Evolutionary conservation across 2,797 vertebrate genomes (phyloP).

Genomic region (Paramormyrops hopkinsi): DNA sequence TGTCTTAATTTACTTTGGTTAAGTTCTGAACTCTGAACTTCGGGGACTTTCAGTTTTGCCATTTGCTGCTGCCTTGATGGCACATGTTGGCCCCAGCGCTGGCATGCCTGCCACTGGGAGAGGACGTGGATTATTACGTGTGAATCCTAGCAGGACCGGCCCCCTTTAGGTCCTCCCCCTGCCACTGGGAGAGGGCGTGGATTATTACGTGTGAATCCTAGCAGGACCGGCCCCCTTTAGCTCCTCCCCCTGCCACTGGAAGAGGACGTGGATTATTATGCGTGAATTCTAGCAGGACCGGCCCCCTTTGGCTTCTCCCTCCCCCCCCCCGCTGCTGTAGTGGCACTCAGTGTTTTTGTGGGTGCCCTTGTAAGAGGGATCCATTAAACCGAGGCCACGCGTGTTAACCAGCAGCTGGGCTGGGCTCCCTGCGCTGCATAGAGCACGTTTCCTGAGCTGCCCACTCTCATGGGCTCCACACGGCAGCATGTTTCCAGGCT

Average conservation of each 20-base stretch:
- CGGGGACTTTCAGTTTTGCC: neutral
- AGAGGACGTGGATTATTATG: neutral
- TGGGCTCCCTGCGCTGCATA: neutral
- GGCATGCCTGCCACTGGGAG: neutral
- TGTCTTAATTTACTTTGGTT: neutral
- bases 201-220: neutral
- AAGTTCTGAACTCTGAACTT: neutral
- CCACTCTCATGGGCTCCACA: neutral
- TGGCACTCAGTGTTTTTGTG: neutral
- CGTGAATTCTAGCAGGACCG: neutral
- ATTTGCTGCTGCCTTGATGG: neutral
- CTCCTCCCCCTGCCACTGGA: neutral
- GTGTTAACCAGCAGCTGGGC: neutral
- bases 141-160: neutral
- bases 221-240: neutral
- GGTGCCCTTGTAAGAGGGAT: neutral
- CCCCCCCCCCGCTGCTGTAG: neutral
- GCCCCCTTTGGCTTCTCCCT: neutral
- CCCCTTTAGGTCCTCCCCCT: neutral
- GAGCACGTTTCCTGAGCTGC: neutral
- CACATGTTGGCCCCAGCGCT: neutral
- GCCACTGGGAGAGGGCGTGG: neutral
- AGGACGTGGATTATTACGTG: neutral
- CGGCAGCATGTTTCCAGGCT: neutral
- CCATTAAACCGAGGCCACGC: neutral